Conservation (phyloP, 2,888 invertebrate species). For the Drosophila mulleri region DNA sequence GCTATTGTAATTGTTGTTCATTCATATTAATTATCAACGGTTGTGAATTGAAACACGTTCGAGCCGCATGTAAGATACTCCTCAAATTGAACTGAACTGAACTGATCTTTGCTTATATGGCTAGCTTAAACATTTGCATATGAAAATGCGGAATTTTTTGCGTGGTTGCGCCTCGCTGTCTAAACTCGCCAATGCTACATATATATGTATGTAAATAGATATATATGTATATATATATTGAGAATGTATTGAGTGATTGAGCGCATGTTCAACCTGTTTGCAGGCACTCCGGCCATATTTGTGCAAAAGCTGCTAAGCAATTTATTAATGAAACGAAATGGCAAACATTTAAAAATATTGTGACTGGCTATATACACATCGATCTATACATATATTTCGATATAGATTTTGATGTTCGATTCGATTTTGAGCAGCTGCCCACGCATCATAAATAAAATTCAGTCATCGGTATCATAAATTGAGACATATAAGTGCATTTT, state of each 20-base stretch:
- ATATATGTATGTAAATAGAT: background rate
- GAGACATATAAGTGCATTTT: conserved; percentile 72
- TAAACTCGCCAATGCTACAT: conserved; percentile 28
- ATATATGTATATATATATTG: background rate
- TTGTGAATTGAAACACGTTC: conserved; percentile 75
- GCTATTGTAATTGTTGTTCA: conserved; percentile 32
- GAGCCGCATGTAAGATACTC: conserved; percentile 39
- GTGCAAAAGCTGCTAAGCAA: conserved; percentile 54
- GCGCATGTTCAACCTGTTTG: conserved; percentile 48
- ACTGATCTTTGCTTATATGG: conserved; percentile 58
- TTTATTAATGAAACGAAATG: conserved; percentile 69
- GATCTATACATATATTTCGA: conserved; percentile 3
- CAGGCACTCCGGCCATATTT: conserved; percentile 66
- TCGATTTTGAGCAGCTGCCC: conserved; percentile 30
- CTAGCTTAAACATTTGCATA: conserved; percentile 61
- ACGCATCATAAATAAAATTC: conserved; percentile 44
- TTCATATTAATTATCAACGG: conserved; percentile 71
- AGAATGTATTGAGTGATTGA: conserved; percentile 29
- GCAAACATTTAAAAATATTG: conserved; percentile 44
- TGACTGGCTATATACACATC: conserved; percentile 19
- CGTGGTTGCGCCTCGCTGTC: conserved; percentile 64
- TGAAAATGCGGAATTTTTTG: conserved; percentile 58
- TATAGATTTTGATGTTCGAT: conserved; percentile 14
- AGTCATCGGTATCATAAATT: conserved; percentile 69
- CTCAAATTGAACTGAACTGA: conserved; percentile 32